Evolutionary conservation across 2,888 invertebrate species (phyloP).

Genomic region (Dioctria linearis): DNA sequence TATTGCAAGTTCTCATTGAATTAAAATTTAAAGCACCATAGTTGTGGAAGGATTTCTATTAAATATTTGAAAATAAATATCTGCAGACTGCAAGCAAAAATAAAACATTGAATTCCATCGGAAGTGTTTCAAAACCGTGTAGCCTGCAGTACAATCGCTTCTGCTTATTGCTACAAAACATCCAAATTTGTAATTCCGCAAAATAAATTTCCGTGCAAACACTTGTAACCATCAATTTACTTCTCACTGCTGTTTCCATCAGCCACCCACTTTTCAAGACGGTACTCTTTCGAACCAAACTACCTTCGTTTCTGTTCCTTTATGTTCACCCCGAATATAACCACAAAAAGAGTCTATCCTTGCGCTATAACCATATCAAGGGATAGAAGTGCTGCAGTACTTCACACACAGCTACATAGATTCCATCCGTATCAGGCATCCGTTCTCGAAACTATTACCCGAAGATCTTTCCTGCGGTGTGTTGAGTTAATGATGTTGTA

Average conservation of each 20-base stretch:
- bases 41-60: too few relatives aligned
- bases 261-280: background rate
- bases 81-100: too few relatives aligned
- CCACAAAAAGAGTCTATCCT: background rate
- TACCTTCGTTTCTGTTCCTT: slow-evolving; percentile 19
- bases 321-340: background rate
- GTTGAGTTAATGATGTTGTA: slow-evolving; percentile 56
- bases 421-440: slow-evolving; percentile 37
- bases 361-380: slow-evolving; percentile 4
- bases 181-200: slow-evolving; percentile 19
- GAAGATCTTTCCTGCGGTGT: slow-evolving; percentile 56
- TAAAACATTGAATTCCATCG: too few relatives aligned
- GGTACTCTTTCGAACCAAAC: background rate
- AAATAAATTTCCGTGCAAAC: slow-evolving; percentile 28
- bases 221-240: slow-evolving; percentile 35
- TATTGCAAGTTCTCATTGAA: too few relatives aligned
- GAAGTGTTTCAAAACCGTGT: too few relatives aligned
- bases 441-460: slow-evolving; percentile 35
- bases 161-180: slow-evolving; percentile 3
- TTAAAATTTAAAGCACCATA: too few relatives aligned
- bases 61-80: too few relatives aligned
- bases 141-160: too few relatives aligned
- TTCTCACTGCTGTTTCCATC: background rate
- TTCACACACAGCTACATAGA: background rate
- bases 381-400: slow-evolving; percentile 24